Evolutionary conservation across 2,888 invertebrate genomes (phyloP).

Genomic region (Protodeltote pygarga): DNA sequence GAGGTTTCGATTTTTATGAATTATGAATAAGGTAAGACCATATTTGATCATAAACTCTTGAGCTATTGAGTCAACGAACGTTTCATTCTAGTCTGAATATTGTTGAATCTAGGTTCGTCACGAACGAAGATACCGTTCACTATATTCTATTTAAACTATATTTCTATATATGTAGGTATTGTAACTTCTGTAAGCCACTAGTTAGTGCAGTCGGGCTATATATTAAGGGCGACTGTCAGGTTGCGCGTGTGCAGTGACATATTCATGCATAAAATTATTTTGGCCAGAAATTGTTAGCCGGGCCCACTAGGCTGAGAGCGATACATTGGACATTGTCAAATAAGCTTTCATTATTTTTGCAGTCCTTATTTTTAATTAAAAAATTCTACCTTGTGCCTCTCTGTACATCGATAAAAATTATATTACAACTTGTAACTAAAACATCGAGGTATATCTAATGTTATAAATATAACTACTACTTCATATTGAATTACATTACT

Average conservation of each 20-base stretch:
- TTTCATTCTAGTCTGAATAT: too few relatives aligned
- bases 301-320: slow-evolving; percentile 20
- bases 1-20: too few relatives aligned
- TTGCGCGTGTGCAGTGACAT: slow-evolving; percentile 51
- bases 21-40: too few relatives aligned
- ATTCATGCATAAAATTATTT: slow-evolving; percentile 70
- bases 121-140: too few relatives aligned
- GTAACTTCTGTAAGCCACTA: slow-evolving; percentile 4
- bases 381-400: too few relatives aligned
- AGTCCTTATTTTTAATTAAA: neutral
- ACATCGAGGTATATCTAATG: slow-evolving; percentile 24
- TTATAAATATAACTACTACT: slow-evolving; percentile 14
- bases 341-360: slow-evolving; percentile 3
- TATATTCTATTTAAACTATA: neutral
- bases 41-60: too few relatives aligned
- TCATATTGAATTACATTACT: slow-evolving; percentile 33
- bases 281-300: slow-evolving; percentile 55
- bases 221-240: slow-evolving; percentile 41
- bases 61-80: too few relatives aligned
- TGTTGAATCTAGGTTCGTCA: too few relatives aligned
- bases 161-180: neutral
- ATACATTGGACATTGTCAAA: slow-evolving; percentile 13
- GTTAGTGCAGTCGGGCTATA: slow-evolving; percentile 21
- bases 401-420: neutral
- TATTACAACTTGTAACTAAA: neutral